Evolutionary conservation across 1,140 invertebrate species (phyloP).

Genomic region (Ptiloglossa arizonensis): DNA sequence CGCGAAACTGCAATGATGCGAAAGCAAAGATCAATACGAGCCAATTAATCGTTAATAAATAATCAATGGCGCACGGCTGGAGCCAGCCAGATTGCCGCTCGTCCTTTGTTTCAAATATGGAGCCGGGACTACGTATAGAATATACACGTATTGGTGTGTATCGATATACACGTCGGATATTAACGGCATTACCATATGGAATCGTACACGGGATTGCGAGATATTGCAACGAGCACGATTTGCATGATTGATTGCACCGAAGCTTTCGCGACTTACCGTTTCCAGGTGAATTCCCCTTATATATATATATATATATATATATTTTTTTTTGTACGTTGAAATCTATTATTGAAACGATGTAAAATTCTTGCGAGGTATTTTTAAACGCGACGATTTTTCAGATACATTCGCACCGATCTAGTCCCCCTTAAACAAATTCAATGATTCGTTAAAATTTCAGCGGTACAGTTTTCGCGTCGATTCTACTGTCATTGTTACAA

Average conservation of each 20-base stretch:
- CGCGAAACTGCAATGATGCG: slow-evolving; percentile 13
- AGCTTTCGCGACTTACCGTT: slow-evolving; percentile 56
- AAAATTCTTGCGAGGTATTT: background rate
- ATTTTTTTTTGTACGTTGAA: background rate
- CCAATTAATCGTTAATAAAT: slow-evolving; percentile 77
- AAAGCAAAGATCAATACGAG: slow-evolving; percentile 49
- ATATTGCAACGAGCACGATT: slow-evolving; percentile 74
- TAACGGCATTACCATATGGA: slow-evolving; percentile 77
- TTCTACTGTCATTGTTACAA: too few species aligned
- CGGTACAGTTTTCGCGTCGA: too few species aligned
- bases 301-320: too few species aligned
- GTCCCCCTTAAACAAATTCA: background rate
- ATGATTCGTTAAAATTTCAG: too few species aligned
- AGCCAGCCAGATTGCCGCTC: slow-evolving; percentile 42
- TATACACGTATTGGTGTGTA: slow-evolving; percentile 9
- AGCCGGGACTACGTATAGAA: background rate
- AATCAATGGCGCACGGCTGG: slow-evolving; percentile 57
- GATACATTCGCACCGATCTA: too few species aligned
- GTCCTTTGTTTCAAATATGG: slow-evolving; percentile 45
- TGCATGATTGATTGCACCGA: slow-evolving; percentile 79
- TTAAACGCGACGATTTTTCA: too few species aligned
- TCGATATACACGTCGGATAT: slow-evolving; percentile 69
- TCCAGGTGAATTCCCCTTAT: background rate
- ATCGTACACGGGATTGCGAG: slow-evolving; percentile 74
- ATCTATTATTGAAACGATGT: background rate